Percentiles rank a stretch among this genome's conserved stretches.
These are phyloP conservation scores for Glyphotaelius pellucidus DNA, from an alignment of 2,888 invertebrate species.

Conservation along the genomic window DNA sequence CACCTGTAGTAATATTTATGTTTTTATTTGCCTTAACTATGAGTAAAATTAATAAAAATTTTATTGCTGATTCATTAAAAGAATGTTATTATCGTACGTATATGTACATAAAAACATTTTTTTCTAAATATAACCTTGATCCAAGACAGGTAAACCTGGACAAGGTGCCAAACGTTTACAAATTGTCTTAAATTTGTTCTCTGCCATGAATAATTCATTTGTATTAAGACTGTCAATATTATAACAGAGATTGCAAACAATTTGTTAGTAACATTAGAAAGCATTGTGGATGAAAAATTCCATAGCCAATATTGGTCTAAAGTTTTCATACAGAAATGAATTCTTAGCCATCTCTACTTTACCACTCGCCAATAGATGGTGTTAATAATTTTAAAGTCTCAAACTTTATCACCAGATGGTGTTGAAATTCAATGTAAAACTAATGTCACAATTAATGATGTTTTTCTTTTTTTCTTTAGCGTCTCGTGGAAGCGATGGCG, in stretches of 20 bases:
- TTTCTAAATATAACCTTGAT: too few relatives aligned
- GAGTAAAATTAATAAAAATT: not conserved
- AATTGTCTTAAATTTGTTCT: not conserved
- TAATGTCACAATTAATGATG: slow-evolving; percentile 6
- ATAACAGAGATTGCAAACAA: not conserved
- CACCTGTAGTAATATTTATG: not conserved
- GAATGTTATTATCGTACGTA: not conserved
- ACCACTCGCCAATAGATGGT: not conserved
- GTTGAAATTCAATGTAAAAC: not conserved
- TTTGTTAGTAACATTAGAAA: not conserved
- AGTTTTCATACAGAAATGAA: not conserved
- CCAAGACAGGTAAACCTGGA: too few relatives aligned
- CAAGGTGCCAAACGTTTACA: not conserved
- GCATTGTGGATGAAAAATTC: not conserved
- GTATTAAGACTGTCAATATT: not conserved
- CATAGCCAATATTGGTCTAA: not conserved
- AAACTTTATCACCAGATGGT: not conserved
- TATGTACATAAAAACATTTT: not conserved
- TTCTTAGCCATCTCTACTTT: not conserved
- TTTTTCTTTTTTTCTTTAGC: slow-evolving; percentile 71
- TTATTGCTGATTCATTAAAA: not conserved
- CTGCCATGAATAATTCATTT: not conserved
- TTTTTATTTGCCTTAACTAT: not conserved
- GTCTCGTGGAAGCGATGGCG: slow-evolving; percentile 83
- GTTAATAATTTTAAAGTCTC: not conserved